Percentiles rank a stretch among this genome's conserved stretches.
Conservation (phyloP, 2,888 invertebrate genomes). For the Phaedon cochleariae region DNA sequence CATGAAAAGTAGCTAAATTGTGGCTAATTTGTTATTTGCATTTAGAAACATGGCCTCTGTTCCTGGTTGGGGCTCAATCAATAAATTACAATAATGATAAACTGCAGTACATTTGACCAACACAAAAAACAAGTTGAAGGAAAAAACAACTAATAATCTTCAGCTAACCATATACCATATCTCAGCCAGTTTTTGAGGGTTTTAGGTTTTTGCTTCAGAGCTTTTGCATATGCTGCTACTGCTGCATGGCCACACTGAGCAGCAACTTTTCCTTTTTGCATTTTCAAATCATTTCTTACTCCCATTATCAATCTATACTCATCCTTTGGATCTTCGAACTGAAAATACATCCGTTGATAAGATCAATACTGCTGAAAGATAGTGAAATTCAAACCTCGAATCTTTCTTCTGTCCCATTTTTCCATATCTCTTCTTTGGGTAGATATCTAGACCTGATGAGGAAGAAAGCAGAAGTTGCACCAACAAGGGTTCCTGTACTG, state of each 20-base stretch:
- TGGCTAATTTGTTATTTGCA: too few species aligned
- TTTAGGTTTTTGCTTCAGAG: conserved; percentile 69
- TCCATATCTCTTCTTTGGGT: conserved; percentile 45
- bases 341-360: conserved; percentile 14
- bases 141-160: neutral
- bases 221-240: conserved; percentile 82
- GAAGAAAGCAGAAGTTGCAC: conserved; percentile 53
- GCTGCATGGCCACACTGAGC: conserved; percentile 97
- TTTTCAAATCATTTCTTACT: conserved; percentile 88
- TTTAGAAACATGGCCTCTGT: too few species aligned
- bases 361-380: neutral
- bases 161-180: conserved; percentile 50
- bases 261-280: conserved; percentile 95
- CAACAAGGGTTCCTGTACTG: conserved; percentile 54
- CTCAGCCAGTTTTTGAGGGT: conserved; percentile 71
- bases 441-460: conserved; percentile 45
- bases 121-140: neutral
- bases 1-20: too few species aligned
- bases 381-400: conserved; percentile 51
- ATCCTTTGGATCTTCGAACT: conserved; percentile 59
- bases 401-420: conserved; percentile 54
- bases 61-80: too few species aligned
- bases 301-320: conserved; percentile 86
- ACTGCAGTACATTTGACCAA: too few species aligned
- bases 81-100: too few species aligned